A percentile compares a stretch with the other conserved stretches of the same genome.
Evolutionary conservation across 2,888 invertebrate species (phyloP).

Genomic region (Zygaena filipendulae): DNA sequence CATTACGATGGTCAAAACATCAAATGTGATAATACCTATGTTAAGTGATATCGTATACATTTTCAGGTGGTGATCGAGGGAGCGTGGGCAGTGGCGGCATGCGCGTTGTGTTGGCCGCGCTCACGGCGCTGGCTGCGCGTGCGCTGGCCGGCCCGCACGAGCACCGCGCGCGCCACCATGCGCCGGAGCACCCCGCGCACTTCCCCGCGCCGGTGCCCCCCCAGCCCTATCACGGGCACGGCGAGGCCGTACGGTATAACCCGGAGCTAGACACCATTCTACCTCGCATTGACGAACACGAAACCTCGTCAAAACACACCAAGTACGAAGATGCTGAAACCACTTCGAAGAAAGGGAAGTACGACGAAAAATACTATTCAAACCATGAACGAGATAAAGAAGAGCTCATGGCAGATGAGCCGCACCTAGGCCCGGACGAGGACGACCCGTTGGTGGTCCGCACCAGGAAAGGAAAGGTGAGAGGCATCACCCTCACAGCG

Average conservation of each 20-base stretch:
- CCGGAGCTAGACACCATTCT: slow-evolving; percentile 65
- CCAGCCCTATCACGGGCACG: slow-evolving; percentile 65
- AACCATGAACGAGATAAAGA: slow-evolving; percentile 43
- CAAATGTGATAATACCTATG: too few species aligned
- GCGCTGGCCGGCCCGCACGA: slow-evolving; percentile 57
- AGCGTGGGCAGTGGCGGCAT: slow-evolving; percentile 54
- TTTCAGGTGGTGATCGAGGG: slow-evolving; percentile 55
- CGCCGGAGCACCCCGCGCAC: slow-evolving; percentile 49
- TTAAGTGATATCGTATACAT: too few species aligned
- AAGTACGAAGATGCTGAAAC: slow-evolving; percentile 43
- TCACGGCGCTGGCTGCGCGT: slow-evolving; percentile 59
- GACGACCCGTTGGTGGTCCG: slow-evolving; percentile 80
- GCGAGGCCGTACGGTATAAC: slow-evolving; percentile 66
- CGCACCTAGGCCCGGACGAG: slow-evolving; percentile 55
- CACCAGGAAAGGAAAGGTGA: slow-evolving; percentile 81
- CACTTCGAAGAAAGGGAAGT: slow-evolving; percentile 46
- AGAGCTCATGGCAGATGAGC: slow-evolving; percentile 51
- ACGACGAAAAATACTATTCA: slow-evolving; percentile 49
- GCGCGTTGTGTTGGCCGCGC: slow-evolving; percentile 60
- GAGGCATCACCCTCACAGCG: slow-evolving; percentile 79
- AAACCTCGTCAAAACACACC: slow-evolving; percentile 50
- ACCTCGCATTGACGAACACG: slow-evolving; percentile 49
- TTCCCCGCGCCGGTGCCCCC: slow-evolving; percentile 45
- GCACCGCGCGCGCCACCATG: slow-evolving; percentile 62
- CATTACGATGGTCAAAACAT: too few species aligned